phyloP scores from a whole-genome alignment of 2,797 vertebrate species.

The Thalassophryne amazonica region DNA sequence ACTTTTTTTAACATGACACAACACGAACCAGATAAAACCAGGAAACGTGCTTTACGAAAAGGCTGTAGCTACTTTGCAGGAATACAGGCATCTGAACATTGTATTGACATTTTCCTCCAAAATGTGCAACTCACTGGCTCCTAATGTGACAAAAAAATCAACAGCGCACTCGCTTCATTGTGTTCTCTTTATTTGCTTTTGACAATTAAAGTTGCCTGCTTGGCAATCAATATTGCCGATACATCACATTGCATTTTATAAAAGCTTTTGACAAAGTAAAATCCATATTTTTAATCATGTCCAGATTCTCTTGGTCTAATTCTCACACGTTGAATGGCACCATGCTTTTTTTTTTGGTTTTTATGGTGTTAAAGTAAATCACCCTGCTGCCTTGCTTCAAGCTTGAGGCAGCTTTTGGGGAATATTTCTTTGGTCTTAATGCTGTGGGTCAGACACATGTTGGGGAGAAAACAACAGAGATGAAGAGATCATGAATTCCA shows the following conservation, averaged over 20 bases:
- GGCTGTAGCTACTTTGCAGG: no score
- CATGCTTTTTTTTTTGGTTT: neutral
- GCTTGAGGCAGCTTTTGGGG: constrained; percentile 8
- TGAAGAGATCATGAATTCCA: constrained; percentile 46
- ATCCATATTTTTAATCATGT: constrained; percentile 9
- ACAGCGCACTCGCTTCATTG: neutral
- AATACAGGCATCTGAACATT: no score
- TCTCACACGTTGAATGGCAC: neutral
- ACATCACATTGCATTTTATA: constrained; percentile 6
- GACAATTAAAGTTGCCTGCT: constrained; percentile 20
- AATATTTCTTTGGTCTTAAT: constrained; percentile 45
- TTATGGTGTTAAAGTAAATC: neutral
- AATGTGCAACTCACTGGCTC: neutral
- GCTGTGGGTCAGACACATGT: constrained; percentile 38
- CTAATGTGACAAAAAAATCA: neutral
- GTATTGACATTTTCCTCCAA: neutral
- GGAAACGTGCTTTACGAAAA: no score
- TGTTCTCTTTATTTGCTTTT: constrained; percentile 16
- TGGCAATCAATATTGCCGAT: constrained; percentile 12
- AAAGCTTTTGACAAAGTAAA: constrained; percentile 27
- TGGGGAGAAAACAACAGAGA: constrained; percentile 28
- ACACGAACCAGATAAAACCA: no score
- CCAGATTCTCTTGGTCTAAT: neutral
- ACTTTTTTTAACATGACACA: neutral
- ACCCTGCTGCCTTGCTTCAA: constrained; percentile 4